These are phyloP conservation scores for Platygyra sinensis DNA, from an alignment of 64 coral and sea anemone species.

Conservation along the genomic window DNA sequence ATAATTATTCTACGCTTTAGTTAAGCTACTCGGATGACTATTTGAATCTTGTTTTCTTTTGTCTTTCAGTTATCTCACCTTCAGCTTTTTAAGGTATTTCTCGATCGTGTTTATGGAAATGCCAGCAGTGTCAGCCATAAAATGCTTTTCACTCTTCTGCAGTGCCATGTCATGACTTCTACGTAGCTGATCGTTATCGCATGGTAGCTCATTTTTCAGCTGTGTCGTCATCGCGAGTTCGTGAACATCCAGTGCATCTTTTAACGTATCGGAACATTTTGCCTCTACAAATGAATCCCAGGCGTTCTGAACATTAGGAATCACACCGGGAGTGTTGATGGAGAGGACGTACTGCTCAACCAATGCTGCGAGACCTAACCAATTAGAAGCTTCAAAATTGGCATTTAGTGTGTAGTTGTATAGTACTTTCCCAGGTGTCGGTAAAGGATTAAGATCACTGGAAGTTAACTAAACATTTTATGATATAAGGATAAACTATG, in stretches of 20 bases:
- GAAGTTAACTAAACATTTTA: no score
- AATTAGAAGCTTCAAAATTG: neutral
- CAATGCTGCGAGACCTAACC: conserved; percentile 50
- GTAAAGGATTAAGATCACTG: neutral
- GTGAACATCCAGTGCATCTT: conserved; percentile 42
- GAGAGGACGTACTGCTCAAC: conserved; percentile 55
- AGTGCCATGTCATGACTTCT: conserved; percentile 42
- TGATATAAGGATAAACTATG: no score
- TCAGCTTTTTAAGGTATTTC: conserved; percentile 56
- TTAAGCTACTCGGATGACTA: neutral
- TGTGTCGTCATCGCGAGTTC: conserved; percentile 50
- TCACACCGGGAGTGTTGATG: conserved; percentile 66
- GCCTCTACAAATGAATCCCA: conserved; percentile 60
- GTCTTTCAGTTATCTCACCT: conserved; percentile 27
- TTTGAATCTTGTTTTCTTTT: neutral
- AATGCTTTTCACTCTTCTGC: conserved; percentile 14
- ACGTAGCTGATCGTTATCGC: conserved; percentile 43
- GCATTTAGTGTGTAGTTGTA: neutral
- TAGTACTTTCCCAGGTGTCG: neutral
- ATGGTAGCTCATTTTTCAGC: conserved; percentile 45
- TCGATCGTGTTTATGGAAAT: conserved; percentile 60
- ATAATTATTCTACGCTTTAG: no score
- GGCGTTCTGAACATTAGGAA: conserved; percentile 72
- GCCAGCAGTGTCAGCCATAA: conserved; percentile 46
- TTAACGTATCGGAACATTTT: conserved; percentile 62